Conservation (phyloP, 2,888 invertebrate species). For the Campopleginae sp. region DNA sequence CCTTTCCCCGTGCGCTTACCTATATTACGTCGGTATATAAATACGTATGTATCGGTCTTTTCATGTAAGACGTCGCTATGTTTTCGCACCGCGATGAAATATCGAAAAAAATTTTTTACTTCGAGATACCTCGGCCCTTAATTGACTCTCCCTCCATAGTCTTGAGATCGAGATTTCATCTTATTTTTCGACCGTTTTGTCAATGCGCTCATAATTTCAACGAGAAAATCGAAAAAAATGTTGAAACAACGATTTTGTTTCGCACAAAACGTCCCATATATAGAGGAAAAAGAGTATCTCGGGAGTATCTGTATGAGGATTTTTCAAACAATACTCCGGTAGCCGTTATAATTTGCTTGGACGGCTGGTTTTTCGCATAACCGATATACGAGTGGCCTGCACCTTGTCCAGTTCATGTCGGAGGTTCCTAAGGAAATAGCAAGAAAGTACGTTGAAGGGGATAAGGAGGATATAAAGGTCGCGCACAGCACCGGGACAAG, state of each 20-base stretch:
- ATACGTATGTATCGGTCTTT: slow-evolving; percentile 21
- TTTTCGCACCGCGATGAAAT: background rate
- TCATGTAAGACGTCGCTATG: background rate
- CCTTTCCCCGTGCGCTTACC: slow-evolving; percentile 3
- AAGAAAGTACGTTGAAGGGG: slow-evolving; percentile 49
- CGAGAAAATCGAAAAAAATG: background rate
- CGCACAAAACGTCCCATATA: slow-evolving; percentile 13
- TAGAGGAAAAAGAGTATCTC: slow-evolving; percentile 25
- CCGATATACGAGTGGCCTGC: slow-evolving; percentile 73
- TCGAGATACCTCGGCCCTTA: background rate
- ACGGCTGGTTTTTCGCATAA: slow-evolving; percentile 78
- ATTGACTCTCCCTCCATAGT: background rate
- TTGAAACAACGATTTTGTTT: background rate
- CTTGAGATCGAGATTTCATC: too few relatives aligned
- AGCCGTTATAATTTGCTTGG: slow-evolving; percentile 81
- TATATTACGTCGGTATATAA: slow-evolving; percentile 1
- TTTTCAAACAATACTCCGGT: slow-evolving; percentile 80
- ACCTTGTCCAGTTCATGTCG: slow-evolving; percentile 56
- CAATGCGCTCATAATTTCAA: too few relatives aligned
- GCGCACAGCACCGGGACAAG: slow-evolving; percentile 20
- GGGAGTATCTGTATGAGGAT: slow-evolving; percentile 69
- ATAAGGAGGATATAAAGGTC: slow-evolving; percentile 27
- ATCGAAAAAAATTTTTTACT: background rate
- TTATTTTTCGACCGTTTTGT: too few relatives aligned
- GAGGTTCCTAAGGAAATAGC: slow-evolving; percentile 65